Evolutionary conservation across 2,797 vertebrate species (phyloP).

Genomic region (Halcyon badia): DNA sequence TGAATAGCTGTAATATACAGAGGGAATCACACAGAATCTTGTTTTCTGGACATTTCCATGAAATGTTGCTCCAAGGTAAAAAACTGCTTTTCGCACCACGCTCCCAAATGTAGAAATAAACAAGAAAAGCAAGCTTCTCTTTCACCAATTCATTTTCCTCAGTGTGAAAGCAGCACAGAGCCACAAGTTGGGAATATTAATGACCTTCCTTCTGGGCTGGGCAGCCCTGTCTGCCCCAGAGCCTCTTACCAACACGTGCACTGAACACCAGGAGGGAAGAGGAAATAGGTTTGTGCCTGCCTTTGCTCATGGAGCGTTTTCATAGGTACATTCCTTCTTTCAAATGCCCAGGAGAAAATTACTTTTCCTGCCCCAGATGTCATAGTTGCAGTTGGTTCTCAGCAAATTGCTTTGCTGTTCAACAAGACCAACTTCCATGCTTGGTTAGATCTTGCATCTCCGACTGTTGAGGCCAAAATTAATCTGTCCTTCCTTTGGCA

Average conservation of each 20-base stretch:
- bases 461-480: not conserved
- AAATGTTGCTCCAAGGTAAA: not conserved
- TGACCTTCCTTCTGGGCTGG: not conserved
- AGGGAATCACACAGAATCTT: not conserved
- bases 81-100: not conserved
- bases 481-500: not conserved
- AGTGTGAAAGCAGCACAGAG: slow-evolving; percentile 1
- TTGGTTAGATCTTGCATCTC: not conserved
- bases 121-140: slow-evolving; percentile 12
- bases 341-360: not conserved
- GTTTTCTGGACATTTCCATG: not conserved
- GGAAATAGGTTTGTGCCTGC: not conserved
- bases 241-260: not conserved
- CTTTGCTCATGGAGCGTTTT: not conserved
- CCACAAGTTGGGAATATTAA: not conserved
- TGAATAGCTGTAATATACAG: not conserved
- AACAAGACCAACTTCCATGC: not conserved
- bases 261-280: not conserved
- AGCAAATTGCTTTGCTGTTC: not conserved
- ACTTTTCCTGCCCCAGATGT: not conserved
- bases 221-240: not conserved
- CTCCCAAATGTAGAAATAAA: slow-evolving; percentile 14
- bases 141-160: slow-evolving; percentile 8
- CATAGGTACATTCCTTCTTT: not conserved
- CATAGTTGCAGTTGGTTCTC: not conserved